These are phyloP conservation scores for Sciaenops ocellatus DNA, from an alignment of 2,797 vertebrate genomes.

Conservation along the genomic window DNA sequence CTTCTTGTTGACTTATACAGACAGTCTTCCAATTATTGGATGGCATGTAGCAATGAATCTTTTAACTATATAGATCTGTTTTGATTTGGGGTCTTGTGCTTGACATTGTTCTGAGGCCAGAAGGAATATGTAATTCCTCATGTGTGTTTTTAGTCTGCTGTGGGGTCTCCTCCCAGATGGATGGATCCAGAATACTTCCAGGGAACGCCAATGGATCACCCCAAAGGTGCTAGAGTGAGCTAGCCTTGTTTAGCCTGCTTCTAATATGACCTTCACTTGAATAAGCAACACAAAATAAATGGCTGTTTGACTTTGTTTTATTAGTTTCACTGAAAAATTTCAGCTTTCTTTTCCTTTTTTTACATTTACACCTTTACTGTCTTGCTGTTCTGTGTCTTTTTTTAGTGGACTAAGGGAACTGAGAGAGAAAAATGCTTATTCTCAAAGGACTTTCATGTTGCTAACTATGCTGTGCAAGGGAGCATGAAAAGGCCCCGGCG, in stretches of 20 bases:
- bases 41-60: not conserved
- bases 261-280: not conserved
- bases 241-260: not conserved
- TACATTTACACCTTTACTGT: not conserved
- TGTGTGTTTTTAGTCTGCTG: not conserved
- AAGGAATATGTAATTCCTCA: not conserved
- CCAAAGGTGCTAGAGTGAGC: not conserved
- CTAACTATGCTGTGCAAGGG: conserved; percentile 76
- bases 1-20: not conserved
- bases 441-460: conserved; percentile 66
- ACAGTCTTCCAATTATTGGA: not conserved
- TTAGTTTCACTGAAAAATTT: not conserved
- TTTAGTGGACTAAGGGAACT: conserved; percentile 5
- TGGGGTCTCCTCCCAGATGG: not conserved
- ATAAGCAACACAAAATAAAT: not conserved
- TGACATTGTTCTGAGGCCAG: not conserved
- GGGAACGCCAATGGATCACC: not conserved
- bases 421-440: conserved; percentile 30
- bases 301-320: not conserved
- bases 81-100: not conserved
- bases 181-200: not conserved
- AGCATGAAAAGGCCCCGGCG: conserved; percentile 80
- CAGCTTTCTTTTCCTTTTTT: not conserved
- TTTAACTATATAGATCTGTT: not conserved
- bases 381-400: not conserved